A percentile compares a stretch with the other conserved stretches of the same genome.
These are phyloP conservation scores for Chrysopa pallens DNA, from an alignment of 1,140 invertebrate genomes.

Conservation along the genomic window DNA sequence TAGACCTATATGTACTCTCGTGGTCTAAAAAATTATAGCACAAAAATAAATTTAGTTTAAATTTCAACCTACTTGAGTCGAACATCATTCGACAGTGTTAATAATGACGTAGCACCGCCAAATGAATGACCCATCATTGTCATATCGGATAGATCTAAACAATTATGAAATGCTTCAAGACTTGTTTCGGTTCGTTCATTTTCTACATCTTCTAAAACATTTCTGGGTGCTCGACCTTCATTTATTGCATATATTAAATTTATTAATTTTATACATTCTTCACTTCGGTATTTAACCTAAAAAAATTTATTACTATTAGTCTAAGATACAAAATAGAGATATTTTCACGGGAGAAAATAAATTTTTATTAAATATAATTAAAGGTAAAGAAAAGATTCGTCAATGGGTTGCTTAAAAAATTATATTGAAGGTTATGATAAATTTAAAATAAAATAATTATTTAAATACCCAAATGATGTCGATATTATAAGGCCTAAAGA, in stretches of 20 bases:
- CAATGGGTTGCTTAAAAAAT: too few species aligned
- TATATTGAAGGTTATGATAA: too few species aligned
- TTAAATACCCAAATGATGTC: too few species aligned
- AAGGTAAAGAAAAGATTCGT: too few species aligned
- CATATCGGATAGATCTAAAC: constrained; percentile 32
- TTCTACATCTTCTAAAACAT: constrained; percentile 26
- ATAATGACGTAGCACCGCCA: constrained; percentile 40
- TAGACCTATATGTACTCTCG: too few species aligned
- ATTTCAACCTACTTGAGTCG: constrained; percentile 32
- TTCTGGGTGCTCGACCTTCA: constrained; percentile 28
- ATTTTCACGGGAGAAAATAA: too few species aligned
- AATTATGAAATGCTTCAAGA: constrained; percentile 23
- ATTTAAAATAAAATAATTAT: too few species aligned
- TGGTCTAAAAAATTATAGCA: not conserved
- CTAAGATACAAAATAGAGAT: too few species aligned
- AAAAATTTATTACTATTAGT: too few species aligned
- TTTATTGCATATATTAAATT: constrained; percentile 34
- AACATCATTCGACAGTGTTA: constrained; percentile 28
- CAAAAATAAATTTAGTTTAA: not conserved
- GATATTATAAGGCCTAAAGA: too few species aligned
- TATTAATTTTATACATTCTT: constrained; percentile 33
- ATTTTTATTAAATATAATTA: too few species aligned
- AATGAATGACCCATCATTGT: constrained; percentile 47
- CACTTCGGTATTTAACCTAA: constrained; percentile 26
- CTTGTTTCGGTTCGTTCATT: constrained; percentile 9